Conservation (phyloP, 2,888 invertebrate species). For the Mallateleia sp. region DNA sequence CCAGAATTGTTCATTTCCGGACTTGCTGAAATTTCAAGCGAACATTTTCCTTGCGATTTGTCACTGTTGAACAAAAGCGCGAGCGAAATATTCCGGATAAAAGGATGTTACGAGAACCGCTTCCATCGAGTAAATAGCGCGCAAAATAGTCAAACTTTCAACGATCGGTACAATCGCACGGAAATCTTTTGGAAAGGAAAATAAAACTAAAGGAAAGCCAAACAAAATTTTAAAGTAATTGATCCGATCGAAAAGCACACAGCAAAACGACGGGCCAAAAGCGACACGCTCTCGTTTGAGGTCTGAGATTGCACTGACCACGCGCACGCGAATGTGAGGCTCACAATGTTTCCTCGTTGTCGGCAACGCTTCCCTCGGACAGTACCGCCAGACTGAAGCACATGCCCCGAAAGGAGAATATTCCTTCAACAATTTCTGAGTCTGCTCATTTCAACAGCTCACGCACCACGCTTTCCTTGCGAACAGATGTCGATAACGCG, state of each 20-base stretch:
- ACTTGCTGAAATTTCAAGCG: not conserved
- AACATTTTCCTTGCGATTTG: constrained; percentile 22
- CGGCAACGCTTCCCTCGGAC: not conserved
- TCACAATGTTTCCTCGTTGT: constrained; percentile 24
- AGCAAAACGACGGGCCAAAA: not conserved
- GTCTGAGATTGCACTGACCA: constrained; percentile 49
- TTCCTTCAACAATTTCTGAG: not conserved
- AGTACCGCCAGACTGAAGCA: constrained; percentile 7
- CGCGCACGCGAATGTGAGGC: constrained; percentile 33
- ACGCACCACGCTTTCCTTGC: too few relatives aligned
- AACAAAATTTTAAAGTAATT: not conserved
- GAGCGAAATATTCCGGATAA: too few relatives aligned
- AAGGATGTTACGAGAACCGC: too few relatives aligned
- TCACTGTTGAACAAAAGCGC: not conserved
- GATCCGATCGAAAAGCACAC: constrained; percentile 7
- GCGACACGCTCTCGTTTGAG: constrained; percentile 41
- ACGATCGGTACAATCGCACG: too few relatives aligned
- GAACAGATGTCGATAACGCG: too few relatives aligned
- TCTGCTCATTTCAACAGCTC: not conserved
- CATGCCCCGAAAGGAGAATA: constrained; percentile 9
- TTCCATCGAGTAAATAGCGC: too few relatives aligned
- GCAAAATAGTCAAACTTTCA: too few relatives aligned
- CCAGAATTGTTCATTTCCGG: not conserved
- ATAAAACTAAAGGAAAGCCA: too few relatives aligned
- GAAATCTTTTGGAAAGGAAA: too few relatives aligned